These are phyloP conservation scores for Emys orbicularis DNA, from an alignment of 2,797 vertebrate species.

Conservation along the genomic window DNA sequence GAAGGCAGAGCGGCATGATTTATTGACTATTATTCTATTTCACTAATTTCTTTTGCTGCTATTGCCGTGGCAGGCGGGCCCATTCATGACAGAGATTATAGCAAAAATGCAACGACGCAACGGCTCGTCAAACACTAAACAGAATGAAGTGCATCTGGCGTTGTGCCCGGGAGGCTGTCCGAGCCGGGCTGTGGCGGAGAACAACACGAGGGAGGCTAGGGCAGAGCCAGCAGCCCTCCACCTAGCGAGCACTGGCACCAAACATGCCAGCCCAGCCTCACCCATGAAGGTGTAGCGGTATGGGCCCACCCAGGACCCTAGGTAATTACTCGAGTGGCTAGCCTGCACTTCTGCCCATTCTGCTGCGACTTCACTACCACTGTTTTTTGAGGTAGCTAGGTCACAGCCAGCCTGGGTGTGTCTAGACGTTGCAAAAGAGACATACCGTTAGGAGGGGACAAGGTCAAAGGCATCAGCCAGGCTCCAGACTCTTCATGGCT, in stretches of 20 bases:
- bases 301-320: too few species aligned
- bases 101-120: not conserved
- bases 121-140: not conserved
- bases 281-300: not conserved
- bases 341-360: too few species aligned
- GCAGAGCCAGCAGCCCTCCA: not conserved
- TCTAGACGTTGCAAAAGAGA: too few species aligned
- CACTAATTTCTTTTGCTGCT: not conserved
- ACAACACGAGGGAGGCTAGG: fast-evolving
- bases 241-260: not conserved
- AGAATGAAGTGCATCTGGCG: not conserved
- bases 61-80: conserved; percentile 19
- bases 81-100: conserved; percentile 25
- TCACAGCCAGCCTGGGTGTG: too few species aligned
- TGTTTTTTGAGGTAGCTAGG: too few species aligned
- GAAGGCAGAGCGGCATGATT: not conserved
- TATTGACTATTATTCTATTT: not conserved
- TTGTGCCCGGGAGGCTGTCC: not conserved
- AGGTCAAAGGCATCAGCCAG: not conserved
- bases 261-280: not conserved
- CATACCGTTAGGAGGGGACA: fast-evolving
- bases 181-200: not conserved
- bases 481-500: fast-evolving
- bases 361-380: too few species aligned
- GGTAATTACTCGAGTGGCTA: too few species aligned